A percentile compares a stretch with the other conserved stretches of the same genome.
Evolutionary conservation across 2,888 invertebrate species (phyloP).

Genomic region (Parnassius glacialis): DNA sequence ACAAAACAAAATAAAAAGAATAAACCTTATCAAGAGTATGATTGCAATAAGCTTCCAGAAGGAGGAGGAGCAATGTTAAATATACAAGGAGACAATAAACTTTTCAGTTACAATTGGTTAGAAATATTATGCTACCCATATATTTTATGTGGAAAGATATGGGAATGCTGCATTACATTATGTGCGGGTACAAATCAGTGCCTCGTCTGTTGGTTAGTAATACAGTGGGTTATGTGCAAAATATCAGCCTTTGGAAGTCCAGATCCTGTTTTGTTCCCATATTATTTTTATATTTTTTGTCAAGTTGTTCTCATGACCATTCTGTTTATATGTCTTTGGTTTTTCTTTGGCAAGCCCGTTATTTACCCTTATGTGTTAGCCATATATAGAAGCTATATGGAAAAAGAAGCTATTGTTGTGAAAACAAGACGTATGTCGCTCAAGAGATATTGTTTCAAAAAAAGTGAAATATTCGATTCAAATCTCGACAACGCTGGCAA

Average conservation of each 20-base stretch:
- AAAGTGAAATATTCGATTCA: conserved; percentile 64
- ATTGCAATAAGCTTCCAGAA: conserved; percentile 15
- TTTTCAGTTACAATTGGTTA: conserved; percentile 60
- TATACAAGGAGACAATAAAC: conserved; percentile 48
- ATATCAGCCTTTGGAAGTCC: conserved; percentile 56
- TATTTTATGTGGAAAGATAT: conserved; percentile 53
- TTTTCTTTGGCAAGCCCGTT: conserved; percentile 47
- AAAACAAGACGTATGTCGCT: conserved; percentile 45
- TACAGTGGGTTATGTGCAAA: conserved; percentile 68
- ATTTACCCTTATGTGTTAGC: conserved; percentile 53
- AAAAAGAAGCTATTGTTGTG: background rate
- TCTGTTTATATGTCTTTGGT: conserved; percentile 52
- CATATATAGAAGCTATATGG: conserved; percentile 36
- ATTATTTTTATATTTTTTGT: conserved; percentile 66
- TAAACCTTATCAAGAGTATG: conserved; percentile 1
- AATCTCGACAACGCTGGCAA: conserved; percentile 36
- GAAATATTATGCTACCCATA: conserved; percentile 69
- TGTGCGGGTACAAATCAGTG: conserved; percentile 65
- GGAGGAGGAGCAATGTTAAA: conserved; percentile 45
- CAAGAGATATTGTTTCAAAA: conserved; percentile 65
- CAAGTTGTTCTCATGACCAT: conserved; percentile 57
- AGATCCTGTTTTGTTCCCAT: conserved; percentile 63
- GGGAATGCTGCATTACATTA: conserved; percentile 55
- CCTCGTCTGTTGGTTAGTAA: conserved; percentile 62
- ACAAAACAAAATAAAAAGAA: conserved; percentile 6